Percentiles rank a stretch among this genome's conserved stretches.
phyloP scores from a whole-genome alignment of 2,797 vertebrate species.

The Parauchenoglanis punctatus region DNA sequence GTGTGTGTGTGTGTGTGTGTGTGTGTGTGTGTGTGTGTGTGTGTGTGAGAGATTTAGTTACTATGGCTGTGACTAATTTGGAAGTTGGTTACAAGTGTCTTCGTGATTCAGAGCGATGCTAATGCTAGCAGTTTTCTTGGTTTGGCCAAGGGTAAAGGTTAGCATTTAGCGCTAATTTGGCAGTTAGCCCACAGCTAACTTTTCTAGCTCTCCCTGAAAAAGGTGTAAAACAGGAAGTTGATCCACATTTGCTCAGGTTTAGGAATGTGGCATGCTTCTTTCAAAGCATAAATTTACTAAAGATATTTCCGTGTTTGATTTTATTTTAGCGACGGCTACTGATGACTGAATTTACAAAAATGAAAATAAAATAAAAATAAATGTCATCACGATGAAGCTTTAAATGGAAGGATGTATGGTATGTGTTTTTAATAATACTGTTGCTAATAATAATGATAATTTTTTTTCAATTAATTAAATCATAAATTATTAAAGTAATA shows the following conservation, averaged over 20 bases:
- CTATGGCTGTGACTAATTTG: not conserved
- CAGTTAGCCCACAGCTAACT: not conserved
- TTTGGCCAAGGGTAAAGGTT: not conserved
- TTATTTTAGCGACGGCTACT: not conserved
- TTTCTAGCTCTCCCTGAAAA: not conserved
- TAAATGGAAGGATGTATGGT: not conserved
- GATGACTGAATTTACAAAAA: not conserved
- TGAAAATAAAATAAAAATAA: not conserved
- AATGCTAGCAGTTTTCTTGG: not conserved
- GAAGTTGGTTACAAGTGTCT: not conserved
- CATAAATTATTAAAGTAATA: not conserved
- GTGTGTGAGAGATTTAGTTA: not conserved
- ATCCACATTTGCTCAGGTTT: not conserved
- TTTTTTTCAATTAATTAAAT: not conserved
- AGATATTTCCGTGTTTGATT: not conserved
- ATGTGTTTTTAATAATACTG: not conserved
- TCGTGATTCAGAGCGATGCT: not conserved
- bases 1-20: not conserved
- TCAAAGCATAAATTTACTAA: too few relatives aligned
- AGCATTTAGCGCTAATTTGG: not conserved
- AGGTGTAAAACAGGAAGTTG: constrained; percentile 5
- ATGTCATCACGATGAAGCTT: not conserved
- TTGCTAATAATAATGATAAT: not conserved
- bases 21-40: not conserved
- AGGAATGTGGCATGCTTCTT: not conserved